Conservation (phyloP, 2,797 vertebrate genomes). For the Pyrocephalus nanus region DNA sequence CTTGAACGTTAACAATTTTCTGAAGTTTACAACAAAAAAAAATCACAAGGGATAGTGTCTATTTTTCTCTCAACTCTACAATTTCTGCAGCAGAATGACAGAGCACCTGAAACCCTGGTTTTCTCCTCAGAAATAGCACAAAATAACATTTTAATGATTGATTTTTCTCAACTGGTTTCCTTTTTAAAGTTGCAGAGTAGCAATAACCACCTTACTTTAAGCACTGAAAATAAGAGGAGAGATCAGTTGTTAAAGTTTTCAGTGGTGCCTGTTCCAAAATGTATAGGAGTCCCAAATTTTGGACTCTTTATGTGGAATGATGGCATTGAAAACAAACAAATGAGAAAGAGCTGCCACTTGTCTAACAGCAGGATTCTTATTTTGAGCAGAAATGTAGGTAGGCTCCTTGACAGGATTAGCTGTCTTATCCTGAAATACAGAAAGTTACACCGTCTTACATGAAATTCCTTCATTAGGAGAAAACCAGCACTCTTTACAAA, state of each 20-base stretch:
- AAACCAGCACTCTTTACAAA: background rate
- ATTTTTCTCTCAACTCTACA: background rate
- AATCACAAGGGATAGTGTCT: background rate
- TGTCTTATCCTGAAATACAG: background rate
- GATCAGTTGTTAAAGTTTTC: background rate
- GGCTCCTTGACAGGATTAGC: background rate
- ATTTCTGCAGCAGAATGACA: background rate
- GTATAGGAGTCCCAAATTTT: slow-evolving; percentile 7
- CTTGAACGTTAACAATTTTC: background rate
- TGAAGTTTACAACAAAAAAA: background rate
- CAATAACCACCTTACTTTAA: slow-evolving; percentile 54
- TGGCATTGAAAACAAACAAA: background rate
- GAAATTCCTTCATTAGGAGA: background rate
- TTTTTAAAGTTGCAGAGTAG: slow-evolving; percentile 28
- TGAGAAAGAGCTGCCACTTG: background rate
- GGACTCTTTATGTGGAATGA: background rate
- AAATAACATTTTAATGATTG: background rate
- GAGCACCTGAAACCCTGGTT: background rate
- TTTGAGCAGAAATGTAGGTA: background rate
- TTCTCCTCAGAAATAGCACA: slow-evolving; percentile 9
- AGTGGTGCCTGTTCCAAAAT: slow-evolving; percentile 40
- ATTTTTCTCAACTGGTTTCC: background rate
- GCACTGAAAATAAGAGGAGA: slow-evolving; percentile 31
- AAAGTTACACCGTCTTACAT: rapidly evolving
- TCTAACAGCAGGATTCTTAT: background rate